Evolutionary conservation across 2,797 vertebrate genomes (phyloP).

Genomic region (Emydoidea blandingii): DNA sequence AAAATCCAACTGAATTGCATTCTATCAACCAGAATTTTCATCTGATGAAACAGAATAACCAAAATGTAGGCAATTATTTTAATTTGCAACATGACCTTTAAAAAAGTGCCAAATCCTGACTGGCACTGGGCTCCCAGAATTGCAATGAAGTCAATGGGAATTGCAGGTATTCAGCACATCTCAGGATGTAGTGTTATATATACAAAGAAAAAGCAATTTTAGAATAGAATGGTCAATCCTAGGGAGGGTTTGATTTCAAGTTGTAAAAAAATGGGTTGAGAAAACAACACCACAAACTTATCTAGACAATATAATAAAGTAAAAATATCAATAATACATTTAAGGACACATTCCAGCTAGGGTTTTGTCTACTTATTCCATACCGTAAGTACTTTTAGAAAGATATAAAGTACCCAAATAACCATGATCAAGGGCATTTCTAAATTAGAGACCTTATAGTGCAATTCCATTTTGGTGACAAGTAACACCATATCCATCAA

Average conservation of each 20-base stretch:
- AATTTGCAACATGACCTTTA: neutral
- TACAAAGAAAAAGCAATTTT: neutral
- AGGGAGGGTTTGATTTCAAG: neutral
- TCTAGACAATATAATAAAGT: neutral
- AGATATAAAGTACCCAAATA: neutral
- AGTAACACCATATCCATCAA: neutral
- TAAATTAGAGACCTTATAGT: neutral
- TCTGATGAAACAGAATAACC: neutral
- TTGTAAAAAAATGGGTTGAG: neutral
- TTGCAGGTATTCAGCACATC: neutral
- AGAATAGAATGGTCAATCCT: neutral
- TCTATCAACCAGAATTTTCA: neutral
- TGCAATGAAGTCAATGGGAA: neutral
- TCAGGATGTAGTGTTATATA: neutral
- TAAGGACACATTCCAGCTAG: neutral
- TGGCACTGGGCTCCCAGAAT: neutral
- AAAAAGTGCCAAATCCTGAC: neutral
- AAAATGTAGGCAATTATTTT: neutral
- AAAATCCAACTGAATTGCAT: neutral
- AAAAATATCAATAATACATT: neutral
- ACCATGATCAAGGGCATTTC: accelerated
- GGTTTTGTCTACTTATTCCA: neutral
- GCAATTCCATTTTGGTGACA: neutral
- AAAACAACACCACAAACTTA: neutral
- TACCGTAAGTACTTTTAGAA: neutral